phyloP scores from a whole-genome alignment of 2,888 invertebrate genomes.

The Atherix ibis region DNA sequence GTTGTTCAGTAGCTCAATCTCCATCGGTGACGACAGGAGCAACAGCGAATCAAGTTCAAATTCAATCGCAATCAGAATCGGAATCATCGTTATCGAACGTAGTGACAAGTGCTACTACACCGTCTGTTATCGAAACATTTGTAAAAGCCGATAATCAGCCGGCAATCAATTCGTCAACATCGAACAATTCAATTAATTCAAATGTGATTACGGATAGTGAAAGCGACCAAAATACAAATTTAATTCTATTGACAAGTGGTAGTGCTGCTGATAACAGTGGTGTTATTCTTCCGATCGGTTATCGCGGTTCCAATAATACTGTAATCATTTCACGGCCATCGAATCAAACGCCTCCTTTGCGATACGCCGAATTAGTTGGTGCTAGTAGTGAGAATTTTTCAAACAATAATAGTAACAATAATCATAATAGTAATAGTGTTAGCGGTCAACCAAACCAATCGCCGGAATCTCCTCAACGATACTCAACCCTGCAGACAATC shows the following conservation, averaged over 20 bases:
- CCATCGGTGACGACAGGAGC: neutral
- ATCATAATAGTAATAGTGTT: neutral
- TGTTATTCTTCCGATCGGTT: slow-evolving; percentile 21
- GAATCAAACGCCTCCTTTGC: slow-evolving; percentile 8
- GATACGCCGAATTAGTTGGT: slow-evolving; percentile 10
- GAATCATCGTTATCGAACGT: slow-evolving; percentile 5
- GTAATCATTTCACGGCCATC: slow-evolving; percentile 23
- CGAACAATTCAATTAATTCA: slow-evolving; percentile 1
- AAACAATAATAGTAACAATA: slow-evolving; percentile 2
- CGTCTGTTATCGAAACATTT: neutral
- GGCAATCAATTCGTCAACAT: no score
- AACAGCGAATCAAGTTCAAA: slow-evolving; percentile 1
- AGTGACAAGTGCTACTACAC: neutral
- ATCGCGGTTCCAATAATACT: slow-evolving; percentile 28
- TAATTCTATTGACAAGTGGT: slow-evolving; percentile 11
- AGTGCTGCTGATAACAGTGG: slow-evolving; percentile 8
- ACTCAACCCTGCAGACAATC: slow-evolving; percentile 7
- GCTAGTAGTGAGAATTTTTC: no score
- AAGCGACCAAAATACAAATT: slow-evolving; percentile 9
- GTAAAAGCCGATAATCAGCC: neutral
- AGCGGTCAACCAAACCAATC: slow-evolving; percentile 3
- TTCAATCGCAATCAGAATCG: slow-evolving; percentile 4
- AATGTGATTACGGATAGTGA: slow-evolving; percentile 8
- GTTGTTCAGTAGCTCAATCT: no score
- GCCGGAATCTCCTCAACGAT: slow-evolving; percentile 6